Evolutionary conservation across 2,888 invertebrate species (phyloP).

Genomic region (Oligia latruncula): DNA sequence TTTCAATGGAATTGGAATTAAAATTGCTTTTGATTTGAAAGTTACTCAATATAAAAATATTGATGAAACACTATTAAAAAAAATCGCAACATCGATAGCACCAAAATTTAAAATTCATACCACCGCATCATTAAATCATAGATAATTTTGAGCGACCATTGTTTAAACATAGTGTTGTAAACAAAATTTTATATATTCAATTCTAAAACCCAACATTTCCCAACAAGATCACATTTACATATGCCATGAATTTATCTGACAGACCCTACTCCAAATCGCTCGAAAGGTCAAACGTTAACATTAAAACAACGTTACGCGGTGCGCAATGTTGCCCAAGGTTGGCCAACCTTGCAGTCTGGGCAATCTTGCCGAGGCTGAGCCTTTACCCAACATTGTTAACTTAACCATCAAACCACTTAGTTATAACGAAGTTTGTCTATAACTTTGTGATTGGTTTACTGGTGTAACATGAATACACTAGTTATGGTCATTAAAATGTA

Average conservation of each 20-base stretch:
- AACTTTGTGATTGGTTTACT: conserved; percentile 44
- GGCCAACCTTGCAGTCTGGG: conserved; percentile 4
- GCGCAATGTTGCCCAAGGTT: conserved; percentile 28
- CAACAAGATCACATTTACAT: conserved; percentile 8
- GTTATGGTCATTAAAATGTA: conserved; percentile 25
- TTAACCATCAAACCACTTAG: conserved; percentile 48
- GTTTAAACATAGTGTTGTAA: background rate
- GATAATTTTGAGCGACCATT: no score
- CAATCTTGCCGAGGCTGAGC: background rate
- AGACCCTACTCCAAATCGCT: conserved; percentile 13
- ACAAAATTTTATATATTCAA: background rate
- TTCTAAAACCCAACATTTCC: background rate
- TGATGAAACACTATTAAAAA: no score
- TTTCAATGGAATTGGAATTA: background rate
- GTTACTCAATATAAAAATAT: background rate
- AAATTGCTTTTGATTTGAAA: background rate
- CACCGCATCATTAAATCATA: no score
- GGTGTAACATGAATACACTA: conserved; percentile 22
- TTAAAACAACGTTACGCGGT: conserved; percentile 26
- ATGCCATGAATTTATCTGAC: conserved; percentile 13
- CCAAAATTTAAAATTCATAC: no score
- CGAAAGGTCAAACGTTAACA: conserved; percentile 36
- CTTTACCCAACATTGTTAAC: conserved; percentile 34
- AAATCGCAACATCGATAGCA: no score
- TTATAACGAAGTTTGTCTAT: conserved; percentile 51